Evolutionary conservation across 2,888 invertebrate genomes (phyloP).

Genomic region (Tromatobia lineatoria): DNA sequence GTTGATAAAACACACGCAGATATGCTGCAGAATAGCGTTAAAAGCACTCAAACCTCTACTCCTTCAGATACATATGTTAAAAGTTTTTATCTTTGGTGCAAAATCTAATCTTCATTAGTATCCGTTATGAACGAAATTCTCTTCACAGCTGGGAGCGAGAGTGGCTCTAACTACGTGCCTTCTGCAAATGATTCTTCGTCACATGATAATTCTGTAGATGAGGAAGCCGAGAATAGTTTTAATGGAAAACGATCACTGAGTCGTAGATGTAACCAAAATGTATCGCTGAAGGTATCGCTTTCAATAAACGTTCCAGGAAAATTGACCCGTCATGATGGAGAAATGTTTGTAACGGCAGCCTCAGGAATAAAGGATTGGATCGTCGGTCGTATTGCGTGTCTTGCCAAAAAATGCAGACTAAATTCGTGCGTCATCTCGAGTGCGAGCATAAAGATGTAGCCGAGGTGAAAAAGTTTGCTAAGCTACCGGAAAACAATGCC

Average conservation of each 20-base stretch:
- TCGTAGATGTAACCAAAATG: constrained; percentile 9
- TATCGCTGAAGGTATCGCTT: constrained; percentile 17
- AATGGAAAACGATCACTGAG: not conserved
- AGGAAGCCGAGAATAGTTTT: not conserved
- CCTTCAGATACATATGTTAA: not conserved
- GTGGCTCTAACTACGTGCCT: not conserved
- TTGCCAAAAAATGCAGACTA: constrained; percentile 38
- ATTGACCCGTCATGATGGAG: constrained; percentile 37
- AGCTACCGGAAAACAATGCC: constrained; percentile 29
- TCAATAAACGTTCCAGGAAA: constrained; percentile 31
- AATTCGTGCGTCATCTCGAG: constrained; percentile 63
- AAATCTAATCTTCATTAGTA: not conserved
- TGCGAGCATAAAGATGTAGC: constrained; percentile 45
- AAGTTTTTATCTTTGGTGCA: not conserved
- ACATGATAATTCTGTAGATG: not conserved
- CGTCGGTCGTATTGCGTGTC: constrained; percentile 55
- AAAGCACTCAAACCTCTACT: not conserved
- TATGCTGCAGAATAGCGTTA: not conserved
- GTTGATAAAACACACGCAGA: not conserved
- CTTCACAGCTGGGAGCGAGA: too few relatives aligned
- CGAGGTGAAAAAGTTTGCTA: constrained; percentile 49
- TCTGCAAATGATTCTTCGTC: not conserved
- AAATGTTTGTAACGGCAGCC: constrained; percentile 31
- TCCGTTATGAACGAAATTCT: too few relatives aligned
- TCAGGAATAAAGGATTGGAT: constrained; percentile 17